Percentiles rank a stretch among this genome's conserved stretches.
phyloP scores from a whole-genome alignment of 2,113 vertebrate genomes.

The Numenius arquata region DNA sequence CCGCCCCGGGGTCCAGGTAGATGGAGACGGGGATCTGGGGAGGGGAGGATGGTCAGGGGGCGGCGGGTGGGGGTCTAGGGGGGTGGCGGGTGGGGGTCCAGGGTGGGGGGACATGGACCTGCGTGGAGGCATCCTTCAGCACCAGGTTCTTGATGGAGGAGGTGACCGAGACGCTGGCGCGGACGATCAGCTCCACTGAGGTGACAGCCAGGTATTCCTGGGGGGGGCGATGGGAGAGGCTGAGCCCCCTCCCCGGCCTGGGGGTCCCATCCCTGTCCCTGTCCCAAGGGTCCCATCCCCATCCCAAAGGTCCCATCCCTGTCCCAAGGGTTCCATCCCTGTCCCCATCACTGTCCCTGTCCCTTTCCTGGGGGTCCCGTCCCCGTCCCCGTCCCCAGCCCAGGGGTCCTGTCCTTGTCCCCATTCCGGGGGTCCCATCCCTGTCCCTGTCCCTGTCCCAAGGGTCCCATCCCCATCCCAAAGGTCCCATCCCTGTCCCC shows the following conservation, averaged over 20 bases:
- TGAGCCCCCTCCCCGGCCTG: not conserved
- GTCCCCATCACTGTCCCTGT: not conserved
- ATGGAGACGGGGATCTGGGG: constrained; percentile 84
- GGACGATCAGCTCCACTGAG: constrained; percentile 85
- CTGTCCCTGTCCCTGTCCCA: too few species aligned
- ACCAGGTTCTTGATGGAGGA: constrained; percentile 86
- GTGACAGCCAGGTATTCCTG: constrained; percentile 86
- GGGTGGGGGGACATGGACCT: constrained; percentile 66
- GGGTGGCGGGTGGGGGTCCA: too few species aligned
- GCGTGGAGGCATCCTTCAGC: constrained; percentile 78
- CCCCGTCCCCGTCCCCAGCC: not conserved
- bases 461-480: not conserved
- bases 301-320: not conserved
- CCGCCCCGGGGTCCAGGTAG: constrained; percentile 81
- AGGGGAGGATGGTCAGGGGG: not conserved
- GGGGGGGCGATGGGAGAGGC: not conserved
- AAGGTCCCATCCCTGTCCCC: not conserved
- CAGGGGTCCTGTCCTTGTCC: not conserved
- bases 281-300: not conserved
- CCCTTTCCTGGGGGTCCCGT: not conserved
- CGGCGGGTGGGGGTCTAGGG: too few species aligned
- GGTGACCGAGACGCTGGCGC: constrained; percentile 88
- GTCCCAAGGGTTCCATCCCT: not conserved
- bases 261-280: not conserved
- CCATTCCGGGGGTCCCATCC: not conserved